Evolutionary conservation across 2,113 vertebrate genomes (phyloP).

Genomic region (Silurus meridionalis): DNA sequence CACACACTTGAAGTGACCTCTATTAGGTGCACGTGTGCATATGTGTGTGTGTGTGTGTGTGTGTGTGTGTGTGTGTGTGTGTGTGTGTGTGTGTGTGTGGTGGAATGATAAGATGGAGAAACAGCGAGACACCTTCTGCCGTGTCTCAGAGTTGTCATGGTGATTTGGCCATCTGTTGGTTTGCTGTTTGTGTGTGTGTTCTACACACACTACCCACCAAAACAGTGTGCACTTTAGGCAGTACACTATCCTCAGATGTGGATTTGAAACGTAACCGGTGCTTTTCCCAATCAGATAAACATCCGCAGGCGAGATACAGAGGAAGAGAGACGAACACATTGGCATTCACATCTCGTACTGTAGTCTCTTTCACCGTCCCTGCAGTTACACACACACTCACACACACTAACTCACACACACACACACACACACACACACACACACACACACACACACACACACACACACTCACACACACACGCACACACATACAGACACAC

Average conservation of each 20-base stretch:
- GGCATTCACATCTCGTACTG: constrained; percentile 58
- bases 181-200: constrained; percentile 17
- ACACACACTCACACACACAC: constrained; percentile 16
- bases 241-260: neutral
- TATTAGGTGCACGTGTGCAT: neutral
- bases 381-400: constrained; percentile 55
- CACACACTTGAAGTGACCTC: constrained; percentile 21
- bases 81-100: constrained; percentile 6
- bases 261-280: constrained; percentile 1
- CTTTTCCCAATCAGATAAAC: constrained; percentile 44
- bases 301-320: constrained; percentile 50
- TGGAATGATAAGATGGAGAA: constrained; percentile 36
- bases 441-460: constrained; percentile 33
- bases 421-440: constrained; percentile 12
- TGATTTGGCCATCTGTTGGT: constrained; percentile 51
- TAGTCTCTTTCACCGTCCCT: constrained; percentile 57
- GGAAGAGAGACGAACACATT: constrained; percentile 52
- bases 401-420: constrained; percentile 22
- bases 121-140: constrained; percentile 34
- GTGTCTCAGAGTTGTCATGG: constrained; percentile 49
- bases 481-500: too few relatives aligned
- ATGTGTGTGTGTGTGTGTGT: constrained; percentile 5
- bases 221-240: constrained; percentile 12
- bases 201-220: neutral
- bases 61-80: constrained; percentile 18